Conservation (phyloP, 2,113 vertebrate species). For the Chaetodon auriga region DNA sequence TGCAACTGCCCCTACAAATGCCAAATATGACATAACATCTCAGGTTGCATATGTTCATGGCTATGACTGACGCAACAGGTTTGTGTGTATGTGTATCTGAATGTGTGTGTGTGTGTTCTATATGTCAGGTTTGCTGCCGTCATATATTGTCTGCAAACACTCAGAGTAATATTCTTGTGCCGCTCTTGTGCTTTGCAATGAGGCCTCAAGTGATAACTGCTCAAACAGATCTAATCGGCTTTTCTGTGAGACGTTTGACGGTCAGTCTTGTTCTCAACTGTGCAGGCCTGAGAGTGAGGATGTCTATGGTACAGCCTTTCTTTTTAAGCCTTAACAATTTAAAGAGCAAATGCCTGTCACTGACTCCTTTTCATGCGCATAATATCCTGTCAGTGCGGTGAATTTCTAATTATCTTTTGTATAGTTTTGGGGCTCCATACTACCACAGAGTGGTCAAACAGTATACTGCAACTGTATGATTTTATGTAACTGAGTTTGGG, state of each 20-base stretch:
- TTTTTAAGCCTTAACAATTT: conserved; percentile 1
- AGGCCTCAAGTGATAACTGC: conserved; percentile 32
- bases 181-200: conserved; percentile 25
- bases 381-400: conserved; percentile 7
- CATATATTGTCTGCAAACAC: conserved; percentile 52
- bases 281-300: neutral
- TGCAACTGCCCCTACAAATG: neutral
- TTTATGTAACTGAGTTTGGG: neutral
- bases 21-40: neutral
- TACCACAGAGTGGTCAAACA: conserved; percentile 48
- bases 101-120: conserved; percentile 5
- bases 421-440: conserved; percentile 6
- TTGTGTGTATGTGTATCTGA: neutral
- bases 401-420: neutral
- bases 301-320: conserved; percentile 3
- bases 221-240: conserved; percentile 75
- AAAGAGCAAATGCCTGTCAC: neutral
- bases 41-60: neutral
- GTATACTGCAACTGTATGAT: neutral
- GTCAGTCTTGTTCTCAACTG: neutral
- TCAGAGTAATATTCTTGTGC: conserved; percentile 32
- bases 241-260: neutral
- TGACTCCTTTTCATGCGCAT: neutral
- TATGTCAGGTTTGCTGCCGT: conserved; percentile 1
- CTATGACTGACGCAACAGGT: neutral